Evolutionary conservation across 2,888 invertebrate genomes (phyloP).

Genomic region (Rhingia campestris): DNA sequence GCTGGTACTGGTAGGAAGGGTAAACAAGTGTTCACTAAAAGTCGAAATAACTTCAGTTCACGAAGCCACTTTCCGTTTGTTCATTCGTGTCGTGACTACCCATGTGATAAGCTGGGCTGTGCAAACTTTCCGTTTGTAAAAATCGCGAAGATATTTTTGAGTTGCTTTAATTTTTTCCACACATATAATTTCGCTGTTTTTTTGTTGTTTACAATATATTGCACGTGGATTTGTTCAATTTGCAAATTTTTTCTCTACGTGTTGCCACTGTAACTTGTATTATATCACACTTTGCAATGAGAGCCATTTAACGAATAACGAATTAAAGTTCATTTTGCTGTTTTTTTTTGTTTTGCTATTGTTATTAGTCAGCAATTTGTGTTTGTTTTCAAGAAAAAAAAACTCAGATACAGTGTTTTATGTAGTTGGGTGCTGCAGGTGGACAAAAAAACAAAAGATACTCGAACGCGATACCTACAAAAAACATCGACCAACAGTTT

Average conservation of each 20-base stretch:
- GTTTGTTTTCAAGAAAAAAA: background rate
- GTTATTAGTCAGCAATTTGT: background rate
- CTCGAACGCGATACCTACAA: conserved; percentile 24
- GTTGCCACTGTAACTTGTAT: background rate
- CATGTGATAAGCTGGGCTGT: conserved; percentile 20
- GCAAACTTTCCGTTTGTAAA: background rate
- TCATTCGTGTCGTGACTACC: conserved; percentile 59
- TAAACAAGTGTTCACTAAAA: background rate
- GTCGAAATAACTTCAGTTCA: conserved; percentile 17
- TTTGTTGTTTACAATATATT: conserved; percentile 3
- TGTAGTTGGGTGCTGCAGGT: background rate
- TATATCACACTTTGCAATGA: conserved; percentile 3
- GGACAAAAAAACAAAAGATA: background rate
- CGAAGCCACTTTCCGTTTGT: conserved; percentile 35
- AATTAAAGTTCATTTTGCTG: conserved; percentile 13
- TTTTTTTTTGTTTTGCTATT: conserved; percentile 9
- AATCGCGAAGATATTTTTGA: conserved; percentile 25
- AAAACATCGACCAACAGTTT: background rate
- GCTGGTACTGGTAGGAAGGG: background rate
- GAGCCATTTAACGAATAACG: conserved; percentile 3
- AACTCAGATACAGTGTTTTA: background rate
- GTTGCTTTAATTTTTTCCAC: background rate
- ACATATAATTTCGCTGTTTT: background rate
- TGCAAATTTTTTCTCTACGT: conserved; percentile 9
- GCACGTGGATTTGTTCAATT: conserved; percentile 9